Evolutionary conservation across 2,113 vertebrate genomes (phyloP).

Genomic region (Collichthys lucidus): DNA sequence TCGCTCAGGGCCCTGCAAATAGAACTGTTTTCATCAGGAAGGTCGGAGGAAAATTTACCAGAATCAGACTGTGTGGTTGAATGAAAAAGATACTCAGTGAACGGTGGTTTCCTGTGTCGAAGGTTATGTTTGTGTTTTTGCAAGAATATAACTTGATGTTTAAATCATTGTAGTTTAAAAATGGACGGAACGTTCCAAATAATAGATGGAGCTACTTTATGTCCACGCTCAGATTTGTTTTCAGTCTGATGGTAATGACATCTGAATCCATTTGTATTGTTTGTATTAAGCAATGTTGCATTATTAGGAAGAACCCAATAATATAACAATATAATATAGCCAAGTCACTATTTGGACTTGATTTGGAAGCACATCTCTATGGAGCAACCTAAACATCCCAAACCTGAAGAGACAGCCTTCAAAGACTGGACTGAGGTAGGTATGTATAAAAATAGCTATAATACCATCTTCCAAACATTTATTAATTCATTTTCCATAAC

Average conservation of each 20-base stretch:
- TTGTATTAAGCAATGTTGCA: neutral
- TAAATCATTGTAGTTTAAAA: neutral
- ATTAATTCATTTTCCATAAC: no score
- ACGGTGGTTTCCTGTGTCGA: neutral
- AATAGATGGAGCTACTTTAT: neutral
- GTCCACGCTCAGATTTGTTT: neutral
- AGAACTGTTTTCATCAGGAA: slow-evolving; percentile 49
- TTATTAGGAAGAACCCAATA: neutral
- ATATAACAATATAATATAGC: no score
- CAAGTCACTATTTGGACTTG: neutral
- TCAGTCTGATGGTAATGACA: neutral
- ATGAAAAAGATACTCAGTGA: neutral
- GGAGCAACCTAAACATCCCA: neutral
- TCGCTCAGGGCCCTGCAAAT: slow-evolving; percentile 19
- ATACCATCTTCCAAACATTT: no score
- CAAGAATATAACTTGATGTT: neutral
- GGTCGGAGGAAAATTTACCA: slow-evolving; percentile 5
- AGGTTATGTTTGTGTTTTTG: slow-evolving; percentile 7
- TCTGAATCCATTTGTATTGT: neutral
- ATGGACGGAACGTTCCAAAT: neutral
- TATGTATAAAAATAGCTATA: no score
- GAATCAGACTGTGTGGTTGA: slow-evolving; percentile 8
- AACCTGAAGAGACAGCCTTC: neutral
- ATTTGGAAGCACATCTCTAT: neutral
- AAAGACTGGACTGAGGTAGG: neutral